Base-by-base conservation (phyloP, 2,797 vertebrate species). In the Adelosebastes latens region DNA sequence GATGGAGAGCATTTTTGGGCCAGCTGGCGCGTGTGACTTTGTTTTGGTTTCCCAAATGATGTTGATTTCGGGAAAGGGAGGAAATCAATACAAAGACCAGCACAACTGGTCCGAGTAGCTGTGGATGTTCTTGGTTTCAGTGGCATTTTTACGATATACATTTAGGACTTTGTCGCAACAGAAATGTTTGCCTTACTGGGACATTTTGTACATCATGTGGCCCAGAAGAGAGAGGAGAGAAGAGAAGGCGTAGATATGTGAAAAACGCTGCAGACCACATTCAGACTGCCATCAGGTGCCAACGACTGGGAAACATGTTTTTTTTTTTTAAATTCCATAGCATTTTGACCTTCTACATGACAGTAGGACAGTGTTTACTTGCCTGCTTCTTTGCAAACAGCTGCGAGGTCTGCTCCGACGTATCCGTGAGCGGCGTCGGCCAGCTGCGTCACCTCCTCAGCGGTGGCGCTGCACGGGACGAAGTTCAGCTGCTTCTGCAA, bases 311-410 rank as follows among this genome's bases (percentile, higher is more conserved):
- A 53, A 32, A 24, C 22, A 16, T 25, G 52, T 34, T 24, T n/a
- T 66, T 4, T 9, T 24, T 36, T 4, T 29, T 46, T 46, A 2
- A 22, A 46, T 46, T 46, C 42, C 42, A 46, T 9, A n/a, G 8
- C 16, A 3, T 31, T 46, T 4, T n/a, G 29, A 32, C 22, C 49
- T 39, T 55, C 46, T 14, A 8, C 4, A 2, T 34, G 64, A 79
- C 27, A 49, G 64, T 1, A 16, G 24, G 32, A 34, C 22, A 2
- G 11, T 8, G 32, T 84, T 82, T 39, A 91, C 96, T 96, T 79
- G 96, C 98, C 98, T 87, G 98, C 97, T 88, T 99, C 98, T 82
- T 98, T 98, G 93, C 98, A 98, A 84, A 99, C 90, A 5, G 97
- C 97, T 49, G 96, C 95, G 16, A 99, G 93, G 88, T 99, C 99